phyloP scores from a whole-genome alignment of 1,140 invertebrate species.

The Polypedilum vanderplanki region DNA sequence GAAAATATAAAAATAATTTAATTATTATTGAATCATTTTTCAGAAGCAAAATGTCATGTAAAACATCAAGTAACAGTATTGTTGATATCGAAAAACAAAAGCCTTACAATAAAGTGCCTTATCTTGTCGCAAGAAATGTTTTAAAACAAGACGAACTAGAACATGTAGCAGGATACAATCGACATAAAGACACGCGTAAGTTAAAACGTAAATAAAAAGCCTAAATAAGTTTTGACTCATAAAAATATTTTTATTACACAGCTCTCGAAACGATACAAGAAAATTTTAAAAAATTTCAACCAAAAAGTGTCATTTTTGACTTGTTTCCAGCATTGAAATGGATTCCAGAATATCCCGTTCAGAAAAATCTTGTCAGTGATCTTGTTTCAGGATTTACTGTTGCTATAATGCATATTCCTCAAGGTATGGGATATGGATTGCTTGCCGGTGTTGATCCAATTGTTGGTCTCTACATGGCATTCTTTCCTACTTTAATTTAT shows the following conservation, averaged over 20 bases:
- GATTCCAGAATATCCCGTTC: slow-evolving; percentile 59
- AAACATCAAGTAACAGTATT: too few relatives aligned
- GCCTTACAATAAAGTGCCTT: neutral
- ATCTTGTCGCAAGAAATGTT: neutral
- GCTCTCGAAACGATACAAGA: slow-evolving; percentile 9
- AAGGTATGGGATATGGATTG: slow-evolving; percentile 90
- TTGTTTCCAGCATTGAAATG: slow-evolving; percentile 54
- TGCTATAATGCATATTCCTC: slow-evolving; percentile 81
- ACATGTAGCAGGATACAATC: slow-evolving; percentile 7
- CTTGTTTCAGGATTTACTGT: slow-evolving; percentile 70
- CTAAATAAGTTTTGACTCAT: neutral
- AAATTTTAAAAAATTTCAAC: slow-evolving; percentile 31
- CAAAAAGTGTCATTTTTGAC: slow-evolving; percentile 37
- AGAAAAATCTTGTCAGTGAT: slow-evolving; percentile 53
- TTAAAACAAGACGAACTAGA: neutral
- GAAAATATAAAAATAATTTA: too few relatives aligned
- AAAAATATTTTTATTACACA: slow-evolving; percentile 18
- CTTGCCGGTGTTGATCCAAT: slow-evolving; percentile 80
- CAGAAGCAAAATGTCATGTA: too few relatives aligned
- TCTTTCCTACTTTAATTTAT: slow-evolving; percentile 88
- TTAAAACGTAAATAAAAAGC: neutral
- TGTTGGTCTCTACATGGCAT: slow-evolving; percentile 88
- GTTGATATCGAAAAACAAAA: too few relatives aligned
- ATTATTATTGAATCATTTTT: too few relatives aligned
- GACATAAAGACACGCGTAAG: neutral